Base-by-base conservation (phyloP, 2,113 vertebrate genomes). In the Chionomys nivalis region DNA sequence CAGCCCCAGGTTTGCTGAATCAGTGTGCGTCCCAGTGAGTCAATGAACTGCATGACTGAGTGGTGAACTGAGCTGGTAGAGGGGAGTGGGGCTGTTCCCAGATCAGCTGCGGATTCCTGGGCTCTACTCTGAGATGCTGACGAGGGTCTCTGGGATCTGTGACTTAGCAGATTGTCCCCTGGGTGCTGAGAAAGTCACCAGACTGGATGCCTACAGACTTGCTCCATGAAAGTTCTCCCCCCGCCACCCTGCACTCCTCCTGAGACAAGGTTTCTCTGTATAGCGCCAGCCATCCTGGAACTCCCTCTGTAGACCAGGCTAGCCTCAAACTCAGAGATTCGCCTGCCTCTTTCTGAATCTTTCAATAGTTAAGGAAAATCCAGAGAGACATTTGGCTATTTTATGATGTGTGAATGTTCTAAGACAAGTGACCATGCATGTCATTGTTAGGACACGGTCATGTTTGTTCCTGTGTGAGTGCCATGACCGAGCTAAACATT, bases 181-280 rank as follows among this genome's bases (percentile, higher is more conserved):
- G 33, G 13, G 13, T 36, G 44, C 39, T 70, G n/a, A 11, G 33
- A 81, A 0, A 24, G 12, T 42, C 72, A 10, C 55, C 73, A 9
- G 1, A 61, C 19, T 16, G 33, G 7, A 75, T 44, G 42, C 28
- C 52, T 33, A 44, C 6, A 4, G 39, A 21, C 36, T 81, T 81
- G 33, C 36, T 81, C 21, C 52, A 1, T n/a, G 23, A 63, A 82
- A 72, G 31, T 70, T 17, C 2, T 68, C 2, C 33, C 36, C 14
- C 12, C 52, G 0, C 52, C 52, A 0, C n/a, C n/a, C n/a, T n/a
- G n/a, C 52, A 55, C 7, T 14, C 13, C 7, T 0, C 12, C 36
- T 3, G 5, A 72, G 70, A n/a, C 17, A 72, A 36, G 70, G 17
- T 72, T n/a, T 72, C 70, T 72, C 36, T 72, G 36, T n/a, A n/a